A percentile compares a stretch with the other conserved stretches of the same genome.
Conservation (phyloP, 2,888 invertebrate genomes). For the Horisme vitalbata region DNA sequence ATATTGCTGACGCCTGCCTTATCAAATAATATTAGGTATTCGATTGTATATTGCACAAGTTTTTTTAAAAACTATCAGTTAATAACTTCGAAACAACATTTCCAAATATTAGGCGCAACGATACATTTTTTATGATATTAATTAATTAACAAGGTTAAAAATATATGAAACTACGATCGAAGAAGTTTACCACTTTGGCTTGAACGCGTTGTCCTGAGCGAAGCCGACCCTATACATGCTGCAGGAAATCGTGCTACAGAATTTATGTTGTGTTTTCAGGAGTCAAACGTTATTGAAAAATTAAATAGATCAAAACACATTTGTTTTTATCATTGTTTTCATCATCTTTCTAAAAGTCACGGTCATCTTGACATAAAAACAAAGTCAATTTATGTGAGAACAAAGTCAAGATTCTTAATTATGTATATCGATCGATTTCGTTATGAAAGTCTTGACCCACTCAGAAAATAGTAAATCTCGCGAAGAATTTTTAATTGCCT, state of each 20-base stretch:
- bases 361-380: slow-evolving; percentile 6
- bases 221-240: too few relatives aligned
- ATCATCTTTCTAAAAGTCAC: slow-evolving; percentile 17
- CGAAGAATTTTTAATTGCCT: slow-evolving; percentile 2
- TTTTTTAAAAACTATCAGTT: background rate
- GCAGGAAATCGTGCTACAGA: too few relatives aligned
- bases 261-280: too few relatives aligned
- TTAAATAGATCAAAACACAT: background rate
- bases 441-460: slow-evolving; percentile 32
- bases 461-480: slow-evolving; percentile 13
- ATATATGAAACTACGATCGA: too few relatives aligned
- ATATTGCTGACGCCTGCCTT: slow-evolving; percentile 6
- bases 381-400: slow-evolving; percentile 12
- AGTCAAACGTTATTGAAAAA: too few relatives aligned
- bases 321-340: slow-evolving; percentile 10
- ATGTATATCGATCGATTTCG: slow-evolving; percentile 34
- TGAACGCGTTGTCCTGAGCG: too few relatives aligned
- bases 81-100: too few relatives aligned
- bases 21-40: slow-evolving; percentile 4
- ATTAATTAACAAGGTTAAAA: too few relatives aligned
- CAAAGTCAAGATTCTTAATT: slow-evolving; percentile 20
- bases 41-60: background rate
- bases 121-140: background rate
- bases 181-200: too few relatives aligned
- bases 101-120: background rate